These are phyloP conservation scores for Siphamia tubifer DNA, from an alignment of 2,113 vertebrate species.

Conservation along the genomic window DNA sequence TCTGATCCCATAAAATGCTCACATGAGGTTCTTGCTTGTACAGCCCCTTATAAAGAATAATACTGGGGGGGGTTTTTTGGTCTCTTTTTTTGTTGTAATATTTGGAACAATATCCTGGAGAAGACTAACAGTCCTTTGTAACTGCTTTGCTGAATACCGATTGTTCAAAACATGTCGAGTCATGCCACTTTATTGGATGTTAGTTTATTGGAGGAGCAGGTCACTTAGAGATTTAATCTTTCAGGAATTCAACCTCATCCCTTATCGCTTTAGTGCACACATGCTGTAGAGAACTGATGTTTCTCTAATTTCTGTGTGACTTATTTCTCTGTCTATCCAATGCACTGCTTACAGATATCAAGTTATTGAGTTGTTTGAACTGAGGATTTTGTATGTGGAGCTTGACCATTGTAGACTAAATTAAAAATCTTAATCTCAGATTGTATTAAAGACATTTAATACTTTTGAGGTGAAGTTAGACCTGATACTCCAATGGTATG, in stretches of 20 bases:
- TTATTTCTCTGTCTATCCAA: background rate
- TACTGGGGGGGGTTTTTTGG: too few relatives aligned
- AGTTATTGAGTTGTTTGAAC: background rate
- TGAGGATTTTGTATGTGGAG: background rate
- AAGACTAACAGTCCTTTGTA: background rate
- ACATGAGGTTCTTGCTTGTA: too few relatives aligned
- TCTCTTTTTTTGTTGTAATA: background rate
- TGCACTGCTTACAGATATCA: background rate
- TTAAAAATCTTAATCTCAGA: too few relatives aligned
- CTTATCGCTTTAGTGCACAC: slow-evolving; percentile 22
- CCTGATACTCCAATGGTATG: too few relatives aligned
- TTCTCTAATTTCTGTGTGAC: slow-evolving; percentile 17
- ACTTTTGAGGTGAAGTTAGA: too few relatives aligned
- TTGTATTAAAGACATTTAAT: too few relatives aligned
- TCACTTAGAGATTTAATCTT: slow-evolving; percentile 56
- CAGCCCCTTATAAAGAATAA: too few relatives aligned
- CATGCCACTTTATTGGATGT: slow-evolving; percentile 39
- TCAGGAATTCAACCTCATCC: slow-evolving; percentile 46
- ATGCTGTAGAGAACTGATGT: slow-evolving; percentile 5
- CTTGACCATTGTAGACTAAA: background rate
- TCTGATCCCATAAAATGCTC: too few relatives aligned
- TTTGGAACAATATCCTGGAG: background rate
- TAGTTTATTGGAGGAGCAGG: slow-evolving; percentile 31
- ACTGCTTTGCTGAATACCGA: background rate
- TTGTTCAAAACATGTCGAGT: slow-evolving; percentile 28